phyloP scores from a whole-genome alignment of 2,797 vertebrate species.

The Tenualosa ilisha region DNA sequence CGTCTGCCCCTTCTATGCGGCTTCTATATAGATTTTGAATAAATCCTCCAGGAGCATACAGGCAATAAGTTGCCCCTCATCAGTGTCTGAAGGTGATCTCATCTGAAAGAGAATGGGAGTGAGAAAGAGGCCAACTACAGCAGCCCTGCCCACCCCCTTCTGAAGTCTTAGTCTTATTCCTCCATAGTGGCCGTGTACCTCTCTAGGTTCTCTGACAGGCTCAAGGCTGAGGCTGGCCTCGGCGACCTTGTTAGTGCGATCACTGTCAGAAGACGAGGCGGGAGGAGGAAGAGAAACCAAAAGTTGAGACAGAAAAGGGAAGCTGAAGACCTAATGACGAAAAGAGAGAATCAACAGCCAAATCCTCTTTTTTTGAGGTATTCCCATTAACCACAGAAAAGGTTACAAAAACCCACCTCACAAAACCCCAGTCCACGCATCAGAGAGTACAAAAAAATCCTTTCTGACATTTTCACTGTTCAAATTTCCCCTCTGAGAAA shows the following conservation, averaged over 20 bases:
- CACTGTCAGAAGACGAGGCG: background rate
- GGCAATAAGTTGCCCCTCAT: background rate
- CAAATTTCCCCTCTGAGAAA: background rate
- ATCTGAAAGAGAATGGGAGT: background rate
- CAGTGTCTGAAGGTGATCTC: background rate
- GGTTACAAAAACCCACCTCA: background rate
- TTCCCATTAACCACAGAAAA: background rate
- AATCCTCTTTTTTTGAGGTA: background rate
- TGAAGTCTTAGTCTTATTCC: background rate
- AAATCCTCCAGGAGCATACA: background rate
- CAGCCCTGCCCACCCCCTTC: background rate
- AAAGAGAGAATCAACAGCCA: background rate
- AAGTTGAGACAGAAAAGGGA: background rate
- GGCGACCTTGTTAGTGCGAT: background rate
- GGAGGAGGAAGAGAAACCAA: background rate
- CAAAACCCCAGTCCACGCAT: background rate
- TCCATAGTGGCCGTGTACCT: background rate
- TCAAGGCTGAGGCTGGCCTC: background rate
- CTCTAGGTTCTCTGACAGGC: slow-evolving; percentile 2
- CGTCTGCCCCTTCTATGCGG: background rate
- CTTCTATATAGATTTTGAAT: background rate
- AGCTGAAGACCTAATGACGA: background rate
- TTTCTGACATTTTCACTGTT: too few species aligned
- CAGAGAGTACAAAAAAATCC: too few species aligned
- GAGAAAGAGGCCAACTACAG: background rate